Percentiles rank a stretch among this genome's conserved stretches.
These are phyloP conservation scores for Meloidogyne exigua DNA, from an alignment of 1,140 invertebrate genomes.

Conservation along the genomic window DNA sequence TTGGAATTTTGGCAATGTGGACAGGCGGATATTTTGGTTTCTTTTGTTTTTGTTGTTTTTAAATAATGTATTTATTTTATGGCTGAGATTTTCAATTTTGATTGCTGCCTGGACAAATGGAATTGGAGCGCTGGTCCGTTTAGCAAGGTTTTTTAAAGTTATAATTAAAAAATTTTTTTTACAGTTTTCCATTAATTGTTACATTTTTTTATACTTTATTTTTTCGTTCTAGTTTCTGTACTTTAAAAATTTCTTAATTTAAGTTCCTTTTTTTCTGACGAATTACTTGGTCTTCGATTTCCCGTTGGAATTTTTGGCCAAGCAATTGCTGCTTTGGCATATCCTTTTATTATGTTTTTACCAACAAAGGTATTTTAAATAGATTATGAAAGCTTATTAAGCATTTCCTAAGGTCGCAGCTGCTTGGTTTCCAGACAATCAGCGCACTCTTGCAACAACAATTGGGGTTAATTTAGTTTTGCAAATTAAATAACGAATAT, in stretches of 20 bases:
- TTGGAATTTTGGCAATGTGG: constrained; percentile 55
- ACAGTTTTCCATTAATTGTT: no score
- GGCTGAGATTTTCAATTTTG: constrained; percentile 45
- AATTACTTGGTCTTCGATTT: constrained; percentile 38
- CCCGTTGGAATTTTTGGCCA: constrained; percentile 60
- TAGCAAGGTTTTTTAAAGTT: constrained; percentile 35
- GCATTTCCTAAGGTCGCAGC: constrained; percentile 50
- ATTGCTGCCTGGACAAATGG: constrained; percentile 53
- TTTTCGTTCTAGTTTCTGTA: no score
- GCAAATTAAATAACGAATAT: no score
- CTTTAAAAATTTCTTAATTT: no score
- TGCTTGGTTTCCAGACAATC: constrained; percentile 61
- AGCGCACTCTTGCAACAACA: constrained; percentile 61
- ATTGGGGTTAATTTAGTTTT: constrained; percentile 37
- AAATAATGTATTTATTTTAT: constrained; percentile 3
- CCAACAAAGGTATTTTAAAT: constrained; percentile 54
- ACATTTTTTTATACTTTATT: no score
- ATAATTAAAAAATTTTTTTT: no score
- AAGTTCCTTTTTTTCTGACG: constrained; percentile 47
- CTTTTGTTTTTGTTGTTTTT: neutral
- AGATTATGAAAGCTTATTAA: constrained; percentile 1
- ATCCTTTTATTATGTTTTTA: constrained; percentile 64
- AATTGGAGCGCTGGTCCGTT: constrained; percentile 45
- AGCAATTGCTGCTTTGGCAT: constrained; percentile 59
- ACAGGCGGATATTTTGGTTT: constrained; percentile 42